Evolutionary conservation across 2,113 vertebrate genomes (phyloP).

Genomic region (Elephantulus edwardii): DNA sequence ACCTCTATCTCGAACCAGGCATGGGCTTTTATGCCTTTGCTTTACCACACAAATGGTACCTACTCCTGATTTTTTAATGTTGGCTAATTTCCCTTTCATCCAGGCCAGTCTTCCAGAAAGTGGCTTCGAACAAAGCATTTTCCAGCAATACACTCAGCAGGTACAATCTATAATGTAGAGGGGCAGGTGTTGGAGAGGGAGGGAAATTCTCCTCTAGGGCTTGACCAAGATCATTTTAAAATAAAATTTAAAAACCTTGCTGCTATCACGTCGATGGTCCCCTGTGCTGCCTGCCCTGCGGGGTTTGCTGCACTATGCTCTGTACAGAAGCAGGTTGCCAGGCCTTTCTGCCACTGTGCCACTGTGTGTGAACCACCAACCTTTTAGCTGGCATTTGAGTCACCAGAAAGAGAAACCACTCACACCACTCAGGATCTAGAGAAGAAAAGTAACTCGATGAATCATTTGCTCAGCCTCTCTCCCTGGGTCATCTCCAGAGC

Average conservation of each 20-base stretch:
- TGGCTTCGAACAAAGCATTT: conserved; percentile 70
- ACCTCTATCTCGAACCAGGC: background rate
- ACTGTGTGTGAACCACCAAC: background rate
- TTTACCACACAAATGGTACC: background rate
- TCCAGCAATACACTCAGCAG: conserved; percentile 79
- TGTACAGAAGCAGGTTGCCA: background rate
- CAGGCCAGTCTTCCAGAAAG: conserved; percentile 75
- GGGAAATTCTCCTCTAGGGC: background rate
- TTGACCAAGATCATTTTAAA: background rate
- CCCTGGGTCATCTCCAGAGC: conserved; percentile 59
- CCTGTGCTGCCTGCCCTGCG: background rate
- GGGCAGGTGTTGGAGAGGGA: background rate
- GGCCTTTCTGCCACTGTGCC: background rate
- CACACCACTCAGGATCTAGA: conserved; percentile 27
- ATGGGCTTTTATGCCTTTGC: background rate
- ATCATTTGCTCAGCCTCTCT: conserved; percentile 5
- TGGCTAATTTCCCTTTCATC: conserved; percentile 62
- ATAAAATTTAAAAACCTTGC: background rate
- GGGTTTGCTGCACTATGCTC: background rate
- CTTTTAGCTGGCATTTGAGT: background rate
- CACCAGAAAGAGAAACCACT: background rate
- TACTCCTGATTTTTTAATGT: background rate
- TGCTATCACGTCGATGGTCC: background rate
- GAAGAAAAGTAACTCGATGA: conserved; percentile 17
- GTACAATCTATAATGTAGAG: conserved; percentile 63